These are phyloP conservation scores for Noctua janthe DNA, from an alignment of 2,888 invertebrate genomes.

Conservation along the genomic window DNA sequence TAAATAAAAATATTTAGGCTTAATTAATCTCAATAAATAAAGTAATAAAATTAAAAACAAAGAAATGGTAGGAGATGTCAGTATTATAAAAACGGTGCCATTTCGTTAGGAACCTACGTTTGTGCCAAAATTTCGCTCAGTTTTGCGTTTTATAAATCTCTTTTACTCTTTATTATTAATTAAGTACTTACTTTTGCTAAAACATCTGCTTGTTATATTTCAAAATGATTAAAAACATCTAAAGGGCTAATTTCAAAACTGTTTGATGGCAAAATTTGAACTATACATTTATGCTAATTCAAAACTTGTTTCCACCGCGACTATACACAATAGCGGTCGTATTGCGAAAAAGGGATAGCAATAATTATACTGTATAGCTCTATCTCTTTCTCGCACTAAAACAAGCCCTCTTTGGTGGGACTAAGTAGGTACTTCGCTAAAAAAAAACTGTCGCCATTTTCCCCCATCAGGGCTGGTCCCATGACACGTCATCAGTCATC, in stretches of 20 bases:
- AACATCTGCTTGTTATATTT: slow-evolving; percentile 36
- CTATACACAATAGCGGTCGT: not conserved
- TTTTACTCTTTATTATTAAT: slow-evolving; percentile 26
- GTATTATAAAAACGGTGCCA: slow-evolving; percentile 74
- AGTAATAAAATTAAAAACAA: slow-evolving; percentile 32
- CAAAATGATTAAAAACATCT: not conserved
- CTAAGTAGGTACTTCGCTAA: not conserved
- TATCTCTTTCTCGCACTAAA: not conserved
- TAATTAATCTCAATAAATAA: slow-evolving; percentile 38
- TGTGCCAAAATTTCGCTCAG: slow-evolving; percentile 74
- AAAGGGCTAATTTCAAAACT: not conserved
- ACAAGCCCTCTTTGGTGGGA: not conserved
- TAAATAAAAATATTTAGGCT: slow-evolving; percentile 33
- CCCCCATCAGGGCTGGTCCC: slow-evolving; percentile 40
- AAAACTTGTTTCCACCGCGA: slow-evolving; percentile 6
- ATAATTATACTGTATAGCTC: not conserved
- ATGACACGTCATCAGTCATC: slow-evolving; percentile 16
- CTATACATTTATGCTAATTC: not conserved
- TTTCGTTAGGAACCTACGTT: slow-evolving; percentile 67
- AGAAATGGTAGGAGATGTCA: slow-evolving; percentile 66
- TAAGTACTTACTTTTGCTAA: slow-evolving; percentile 24
- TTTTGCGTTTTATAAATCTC: slow-evolving; percentile 49
- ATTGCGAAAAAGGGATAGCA: not conserved
- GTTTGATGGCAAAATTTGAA: not conserved
- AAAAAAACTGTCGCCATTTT: not conserved